Conservation (phyloP, 2,888 invertebrate species). For the Plemyria rubiginata region DNA sequence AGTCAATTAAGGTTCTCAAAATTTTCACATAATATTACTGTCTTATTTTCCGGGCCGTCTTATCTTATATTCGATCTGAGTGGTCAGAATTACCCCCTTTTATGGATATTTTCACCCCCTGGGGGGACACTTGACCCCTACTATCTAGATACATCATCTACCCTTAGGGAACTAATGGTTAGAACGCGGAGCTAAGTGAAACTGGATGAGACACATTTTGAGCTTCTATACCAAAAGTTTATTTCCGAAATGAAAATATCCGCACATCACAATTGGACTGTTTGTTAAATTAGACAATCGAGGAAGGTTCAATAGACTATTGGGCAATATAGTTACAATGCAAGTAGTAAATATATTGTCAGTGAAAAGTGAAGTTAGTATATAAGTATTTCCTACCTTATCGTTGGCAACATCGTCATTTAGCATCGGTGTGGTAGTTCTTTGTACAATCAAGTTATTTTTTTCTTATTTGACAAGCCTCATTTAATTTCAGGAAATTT, state of each 20-base stretch:
- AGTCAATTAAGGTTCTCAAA: slow-evolving; percentile 80
- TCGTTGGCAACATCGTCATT: no score
- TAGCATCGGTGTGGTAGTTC: no score
- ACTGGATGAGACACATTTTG: slow-evolving; percentile 51
- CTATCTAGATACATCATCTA: slow-evolving; percentile 83
- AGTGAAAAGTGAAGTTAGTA: no score
- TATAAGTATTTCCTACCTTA: no score
- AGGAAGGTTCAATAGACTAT: no score
- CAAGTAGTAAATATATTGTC: no score
- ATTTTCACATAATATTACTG: slow-evolving; percentile 79
- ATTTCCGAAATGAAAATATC: neutral
- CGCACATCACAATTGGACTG: no score
- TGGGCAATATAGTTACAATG: no score
- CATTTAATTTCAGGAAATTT: no score
- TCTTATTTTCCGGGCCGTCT: slow-evolving; percentile 73
- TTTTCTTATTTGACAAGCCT: no score
- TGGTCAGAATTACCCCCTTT: slow-evolving; percentile 80
- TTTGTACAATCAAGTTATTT: no score
- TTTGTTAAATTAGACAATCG: no score
- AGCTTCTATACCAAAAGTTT: neutral
- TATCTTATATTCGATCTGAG: slow-evolving; percentile 80
- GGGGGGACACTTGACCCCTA: slow-evolving; percentile 82
- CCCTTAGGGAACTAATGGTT: slow-evolving; percentile 80
- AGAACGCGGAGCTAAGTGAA: slow-evolving; percentile 53
- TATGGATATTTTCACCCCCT: slow-evolving; percentile 81